A percentile compares a stretch with the other conserved stretches of the same genome.
These are phyloP conservation scores for Catalaphyllia jardinei DNA, from an alignment of 64 coral and sea anemone genomes.

Conservation along the genomic window DNA sequence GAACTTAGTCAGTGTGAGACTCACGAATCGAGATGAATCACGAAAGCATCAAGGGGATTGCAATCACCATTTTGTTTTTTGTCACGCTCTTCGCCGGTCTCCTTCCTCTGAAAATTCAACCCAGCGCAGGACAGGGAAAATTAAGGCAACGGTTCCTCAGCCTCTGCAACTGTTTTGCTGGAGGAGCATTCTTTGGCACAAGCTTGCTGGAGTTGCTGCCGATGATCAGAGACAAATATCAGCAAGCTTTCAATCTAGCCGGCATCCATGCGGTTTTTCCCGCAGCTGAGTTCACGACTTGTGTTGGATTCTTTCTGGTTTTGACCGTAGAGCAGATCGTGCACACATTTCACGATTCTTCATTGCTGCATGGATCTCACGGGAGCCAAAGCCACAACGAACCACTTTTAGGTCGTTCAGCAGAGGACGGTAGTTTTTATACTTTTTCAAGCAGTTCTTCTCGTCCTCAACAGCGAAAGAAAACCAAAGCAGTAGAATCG, in stretches of 20 bases:
- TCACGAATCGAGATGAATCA: neutral
- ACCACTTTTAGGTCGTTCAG: constrained; percentile 20
- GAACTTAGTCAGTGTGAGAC: neutral
- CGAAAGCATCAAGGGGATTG: constrained; percentile 16
- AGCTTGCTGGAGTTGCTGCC: constrained; percentile 89
- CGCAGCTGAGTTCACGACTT: constrained; percentile 84
- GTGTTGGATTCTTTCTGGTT: constrained; percentile 89
- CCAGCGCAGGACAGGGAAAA: neutral
- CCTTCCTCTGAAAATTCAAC: constrained; percentile 42
- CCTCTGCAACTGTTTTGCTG: constrained; percentile 89
- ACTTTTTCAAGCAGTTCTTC: neutral
- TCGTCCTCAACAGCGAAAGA: neutral
- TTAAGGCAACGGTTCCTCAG: constrained; percentile 56
- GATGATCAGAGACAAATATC: constrained; percentile 84
- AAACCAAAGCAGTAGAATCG: neutral
- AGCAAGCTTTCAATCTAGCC: constrained; percentile 45
- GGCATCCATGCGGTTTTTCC: constrained; percentile 70
- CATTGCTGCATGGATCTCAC: constrained; percentile 60
- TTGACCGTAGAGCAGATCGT: constrained; percentile 81
- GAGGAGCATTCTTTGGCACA: constrained; percentile 89
- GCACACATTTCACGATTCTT: constrained; percentile 65
- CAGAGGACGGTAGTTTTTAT: neutral
- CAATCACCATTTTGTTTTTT: constrained; percentile 42
- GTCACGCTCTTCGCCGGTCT: constrained; percentile 35
- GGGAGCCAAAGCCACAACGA: neutral